Evolutionary conservation across 2,797 vertebrate genomes (phyloP).

Genomic region (Tragopan temminckii): DNA sequence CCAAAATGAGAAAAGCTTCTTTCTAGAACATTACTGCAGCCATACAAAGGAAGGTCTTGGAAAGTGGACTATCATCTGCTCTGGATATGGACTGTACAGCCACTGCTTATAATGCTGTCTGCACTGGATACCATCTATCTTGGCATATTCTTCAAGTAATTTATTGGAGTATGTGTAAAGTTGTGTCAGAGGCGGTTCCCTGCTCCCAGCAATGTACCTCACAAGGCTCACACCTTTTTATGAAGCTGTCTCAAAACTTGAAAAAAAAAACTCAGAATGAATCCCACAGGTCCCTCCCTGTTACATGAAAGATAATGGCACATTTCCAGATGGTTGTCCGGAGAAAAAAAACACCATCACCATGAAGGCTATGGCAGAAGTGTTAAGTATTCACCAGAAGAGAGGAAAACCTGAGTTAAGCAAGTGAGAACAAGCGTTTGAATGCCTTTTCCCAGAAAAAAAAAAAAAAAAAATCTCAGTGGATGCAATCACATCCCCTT

Average conservation of each 20-base stretch:
- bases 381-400: neutral
- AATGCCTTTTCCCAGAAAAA: neutral
- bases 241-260: neutral
- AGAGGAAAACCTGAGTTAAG: conserved; percentile 15
- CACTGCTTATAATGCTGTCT: neutral
- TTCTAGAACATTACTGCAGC: neutral
- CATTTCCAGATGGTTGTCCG: neutral
- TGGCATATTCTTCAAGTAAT: conserved; percentile 17
- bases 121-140: neutral
- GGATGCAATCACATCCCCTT: neutral
- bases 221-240: neutral
- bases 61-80: neutral
- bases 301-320: neutral
- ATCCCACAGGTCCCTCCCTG: neutral
- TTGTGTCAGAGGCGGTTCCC: neutral
- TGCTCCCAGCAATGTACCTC: neutral
- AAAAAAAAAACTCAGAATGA: neutral
- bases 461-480: conserved; percentile 1
- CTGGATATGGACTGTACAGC: neutral
- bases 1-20: neutral
- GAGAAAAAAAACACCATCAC: neutral
- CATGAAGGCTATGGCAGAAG: neutral
- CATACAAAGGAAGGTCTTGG: neutral
- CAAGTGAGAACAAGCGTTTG: neutral
- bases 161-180: neutral